Conservation (phyloP, 2,888 invertebrate species). For the Acrobasis repandana region DNA sequence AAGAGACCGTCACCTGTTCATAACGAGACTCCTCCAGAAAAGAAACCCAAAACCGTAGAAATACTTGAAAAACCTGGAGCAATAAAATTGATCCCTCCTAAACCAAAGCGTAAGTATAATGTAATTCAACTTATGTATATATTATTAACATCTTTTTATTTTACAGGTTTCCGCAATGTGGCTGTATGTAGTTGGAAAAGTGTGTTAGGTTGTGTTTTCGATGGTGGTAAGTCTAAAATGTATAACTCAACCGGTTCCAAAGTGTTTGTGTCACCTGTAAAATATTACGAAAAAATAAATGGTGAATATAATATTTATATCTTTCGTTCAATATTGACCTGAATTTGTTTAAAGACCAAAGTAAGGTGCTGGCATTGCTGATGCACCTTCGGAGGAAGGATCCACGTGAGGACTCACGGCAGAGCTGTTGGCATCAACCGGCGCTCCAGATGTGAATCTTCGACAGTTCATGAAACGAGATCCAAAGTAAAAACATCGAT, state of each 20-base stretch:
- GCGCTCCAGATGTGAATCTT: conserved; percentile 52
- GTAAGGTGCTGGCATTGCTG: conserved; percentile 49
- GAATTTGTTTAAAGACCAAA: conserved; percentile 63
- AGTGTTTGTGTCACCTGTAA: conserved; percentile 65
- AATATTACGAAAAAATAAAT: conserved; percentile 76
- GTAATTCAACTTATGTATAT: conserved; percentile 34
- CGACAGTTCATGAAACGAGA: conserved; percentile 42
- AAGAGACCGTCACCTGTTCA: conserved; percentile 78
- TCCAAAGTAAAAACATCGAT: conserved; percentile 39
- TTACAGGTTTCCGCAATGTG: conserved; percentile 65
- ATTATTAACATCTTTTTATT: conserved; percentile 66
- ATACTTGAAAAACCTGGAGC: conserved; percentile 89
- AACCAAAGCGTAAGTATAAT: conserved; percentile 94
- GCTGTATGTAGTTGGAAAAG: conserved; percentile 42
- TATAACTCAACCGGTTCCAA: conserved; percentile 71
- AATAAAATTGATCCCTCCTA: conserved; percentile 93
- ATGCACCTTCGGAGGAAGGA: conserved; percentile 57
- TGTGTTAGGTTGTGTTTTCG: conserved; percentile 57
- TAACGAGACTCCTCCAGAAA: conserved; percentile 86
- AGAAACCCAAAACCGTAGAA: conserved; percentile 87
- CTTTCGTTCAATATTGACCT: conserved; percentile 70
- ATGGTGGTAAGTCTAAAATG: conserved; percentile 79
- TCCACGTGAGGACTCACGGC: conserved; percentile 57
- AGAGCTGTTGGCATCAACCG: conserved; percentile 51
- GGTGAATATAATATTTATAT: conserved; percentile 59